phyloP scores from a whole-genome alignment of 2,113 vertebrate genomes.

The Rynchops niger region DNA sequence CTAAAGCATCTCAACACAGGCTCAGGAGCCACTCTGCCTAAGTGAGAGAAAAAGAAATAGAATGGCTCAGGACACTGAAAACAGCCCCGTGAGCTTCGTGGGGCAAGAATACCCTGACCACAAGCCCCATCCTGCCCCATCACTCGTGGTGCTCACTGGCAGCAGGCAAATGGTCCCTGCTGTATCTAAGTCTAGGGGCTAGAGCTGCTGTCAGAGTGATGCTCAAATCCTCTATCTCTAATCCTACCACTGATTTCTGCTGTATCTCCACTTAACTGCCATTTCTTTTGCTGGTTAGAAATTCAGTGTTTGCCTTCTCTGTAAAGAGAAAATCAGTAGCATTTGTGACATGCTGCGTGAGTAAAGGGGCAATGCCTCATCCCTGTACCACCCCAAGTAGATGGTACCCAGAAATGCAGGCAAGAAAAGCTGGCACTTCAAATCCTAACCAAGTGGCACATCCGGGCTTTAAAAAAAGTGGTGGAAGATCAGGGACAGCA shows the following conservation, averaged over 20 bases:
- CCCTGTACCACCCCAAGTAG: neutral
- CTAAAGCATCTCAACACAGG: neutral
- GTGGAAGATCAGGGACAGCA: neutral
- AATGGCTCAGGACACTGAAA: neutral
- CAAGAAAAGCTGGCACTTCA: neutral
- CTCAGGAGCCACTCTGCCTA: neutral
- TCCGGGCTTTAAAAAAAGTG: neutral
- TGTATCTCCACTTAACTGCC: neutral
- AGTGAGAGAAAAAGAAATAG: neutral
- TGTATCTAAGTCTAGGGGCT: neutral
- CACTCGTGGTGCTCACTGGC: neutral
- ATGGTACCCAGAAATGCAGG: neutral
- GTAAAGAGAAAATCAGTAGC: neutral
- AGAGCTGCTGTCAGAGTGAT: neutral
- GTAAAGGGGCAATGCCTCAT: neutral
- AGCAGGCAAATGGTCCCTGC: fast-evolving
- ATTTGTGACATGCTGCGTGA: neutral
- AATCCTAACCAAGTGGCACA: neutral
- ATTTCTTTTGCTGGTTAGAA: neutral
- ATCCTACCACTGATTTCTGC: neutral
- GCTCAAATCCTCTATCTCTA: neutral
- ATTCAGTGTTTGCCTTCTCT: neutral
- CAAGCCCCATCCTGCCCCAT: neutral
- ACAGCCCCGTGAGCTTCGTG: neutral
- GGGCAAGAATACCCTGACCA: neutral